Evolutionary conservation across 2,113 vertebrate genomes (phyloP).

Genomic region (Hucho hucho): DNA sequence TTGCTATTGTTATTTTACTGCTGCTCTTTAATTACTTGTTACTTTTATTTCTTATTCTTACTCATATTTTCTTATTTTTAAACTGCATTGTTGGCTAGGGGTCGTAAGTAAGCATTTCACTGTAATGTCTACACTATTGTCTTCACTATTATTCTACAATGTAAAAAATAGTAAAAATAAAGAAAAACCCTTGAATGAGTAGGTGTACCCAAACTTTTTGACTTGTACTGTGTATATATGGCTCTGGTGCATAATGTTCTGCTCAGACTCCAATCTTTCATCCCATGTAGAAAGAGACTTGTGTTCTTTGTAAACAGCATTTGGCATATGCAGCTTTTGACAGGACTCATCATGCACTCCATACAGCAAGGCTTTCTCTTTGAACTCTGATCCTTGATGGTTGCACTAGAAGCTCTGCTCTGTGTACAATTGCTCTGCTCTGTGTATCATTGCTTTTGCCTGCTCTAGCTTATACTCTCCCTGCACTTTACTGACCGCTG

Average conservation of each 20-base stretch:
- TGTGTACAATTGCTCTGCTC: conserved; percentile 67
- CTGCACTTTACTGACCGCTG: conserved; percentile 61
- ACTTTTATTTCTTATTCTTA: too few species aligned
- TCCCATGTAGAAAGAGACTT: conserved; percentile 66
- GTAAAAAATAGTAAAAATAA: too few species aligned
- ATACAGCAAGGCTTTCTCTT: conserved; percentile 48
- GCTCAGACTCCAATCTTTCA: conserved; percentile 38
- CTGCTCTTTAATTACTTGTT: too few species aligned
- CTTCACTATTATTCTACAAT: not conserved
- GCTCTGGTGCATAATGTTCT: conserved; percentile 65
- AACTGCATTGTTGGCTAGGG: too few species aligned
- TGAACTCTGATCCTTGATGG: conserved; percentile 36
- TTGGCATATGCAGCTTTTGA: conserved; percentile 67
- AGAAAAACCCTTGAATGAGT: too few species aligned
- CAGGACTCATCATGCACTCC: conserved; percentile 63
- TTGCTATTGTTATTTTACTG: too few species aligned
- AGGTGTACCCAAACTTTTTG: too few species aligned
- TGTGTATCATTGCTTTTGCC: conserved; percentile 61
- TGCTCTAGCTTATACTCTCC: conserved; percentile 64
- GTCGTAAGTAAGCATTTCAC: not conserved
- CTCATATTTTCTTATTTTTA: too few species aligned
- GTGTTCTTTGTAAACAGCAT: conserved; percentile 62
- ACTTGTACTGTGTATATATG: too few species aligned
- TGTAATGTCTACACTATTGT: conserved; percentile 66
- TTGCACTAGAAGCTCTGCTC: conserved; percentile 60